phyloP scores from a whole-genome alignment of 2,888 invertebrate genomes.

The Slavum lentiscoides region DNA sequence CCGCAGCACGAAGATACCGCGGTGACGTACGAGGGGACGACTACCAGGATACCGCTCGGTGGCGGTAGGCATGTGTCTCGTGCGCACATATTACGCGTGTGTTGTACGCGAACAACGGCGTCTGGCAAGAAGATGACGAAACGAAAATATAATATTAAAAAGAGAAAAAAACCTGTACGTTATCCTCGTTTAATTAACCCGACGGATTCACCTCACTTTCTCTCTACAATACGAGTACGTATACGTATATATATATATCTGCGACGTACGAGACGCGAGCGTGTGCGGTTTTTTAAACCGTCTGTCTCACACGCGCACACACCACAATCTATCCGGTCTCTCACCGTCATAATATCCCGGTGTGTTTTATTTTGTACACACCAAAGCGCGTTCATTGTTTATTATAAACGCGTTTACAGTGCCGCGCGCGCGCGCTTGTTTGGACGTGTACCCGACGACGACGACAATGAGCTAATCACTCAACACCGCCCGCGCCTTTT shows the following conservation, averaged over 20 bases:
- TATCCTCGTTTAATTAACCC: conserved; percentile 45
- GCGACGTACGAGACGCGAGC: background rate
- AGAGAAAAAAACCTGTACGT: background rate
- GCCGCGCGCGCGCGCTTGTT: background rate
- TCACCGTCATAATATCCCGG: too few species aligned
- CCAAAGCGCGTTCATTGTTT: conserved; percentile 32
- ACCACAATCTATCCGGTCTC: too few species aligned
- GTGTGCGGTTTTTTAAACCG: conserved; percentile 1
- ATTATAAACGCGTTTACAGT: background rate
- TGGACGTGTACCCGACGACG: conserved; percentile 17
- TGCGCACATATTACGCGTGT: too few species aligned
- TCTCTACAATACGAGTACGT: too few species aligned
- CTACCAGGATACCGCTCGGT: background rate
- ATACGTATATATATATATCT: background rate
- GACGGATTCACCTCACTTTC: conserved; percentile 26
- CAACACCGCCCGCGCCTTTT: conserved; percentile 42
- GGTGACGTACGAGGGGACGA: background rate
- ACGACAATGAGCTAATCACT: conserved; percentile 44
- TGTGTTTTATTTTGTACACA: too few species aligned
- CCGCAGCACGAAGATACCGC: too few species aligned
- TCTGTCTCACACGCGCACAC: background rate
- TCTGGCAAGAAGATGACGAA: background rate
- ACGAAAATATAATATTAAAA: conserved; percentile 21
- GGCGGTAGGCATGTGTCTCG: background rate
- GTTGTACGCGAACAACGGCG: background rate